These are phyloP conservation scores for Tanytarsus gracilentus DNA, from an alignment of 2,888 invertebrate genomes.

Conservation along the genomic window DNA sequence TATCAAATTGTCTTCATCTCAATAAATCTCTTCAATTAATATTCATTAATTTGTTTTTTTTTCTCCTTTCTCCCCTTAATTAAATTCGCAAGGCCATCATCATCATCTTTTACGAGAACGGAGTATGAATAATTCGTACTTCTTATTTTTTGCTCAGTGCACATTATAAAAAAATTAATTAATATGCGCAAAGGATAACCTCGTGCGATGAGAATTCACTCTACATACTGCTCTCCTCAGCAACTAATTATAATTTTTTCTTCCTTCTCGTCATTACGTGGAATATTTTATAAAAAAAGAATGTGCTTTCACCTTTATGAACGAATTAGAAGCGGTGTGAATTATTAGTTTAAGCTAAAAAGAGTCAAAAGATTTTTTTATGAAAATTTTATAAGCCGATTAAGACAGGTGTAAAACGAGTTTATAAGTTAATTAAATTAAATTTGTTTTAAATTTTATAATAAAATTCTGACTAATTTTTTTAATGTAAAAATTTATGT, in stretches of 20 bases:
- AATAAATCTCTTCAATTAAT: constrained; percentile 22
- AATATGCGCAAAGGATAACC: constrained; percentile 23
- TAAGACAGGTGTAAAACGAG: too few species aligned
- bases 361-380: too few species aligned
- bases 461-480: too few species aligned
- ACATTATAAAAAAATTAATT: constrained; percentile 21
- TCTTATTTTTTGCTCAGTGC: constrained; percentile 12
- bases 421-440: too few species aligned
- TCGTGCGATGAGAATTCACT: not conserved
- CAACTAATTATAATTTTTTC: constrained; percentile 26
- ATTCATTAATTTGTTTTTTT: constrained; percentile 25
- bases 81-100: not conserved
- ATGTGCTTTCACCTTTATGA: not conserved
- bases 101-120: not conserved
- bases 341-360: too few species aligned
- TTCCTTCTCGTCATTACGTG: constrained; percentile 14
- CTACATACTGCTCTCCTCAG: not conserved
- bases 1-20: too few species aligned
- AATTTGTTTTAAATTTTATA: too few species aligned
- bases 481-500: too few species aligned
- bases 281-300: not conserved
- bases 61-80: too few species aligned
- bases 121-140: constrained; percentile 3
- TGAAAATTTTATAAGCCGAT: too few species aligned
- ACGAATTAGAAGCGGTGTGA: too few species aligned